phyloP scores from a whole-genome alignment of 1,140 invertebrate species.

The Dendroctonus ponderosae region DNA sequence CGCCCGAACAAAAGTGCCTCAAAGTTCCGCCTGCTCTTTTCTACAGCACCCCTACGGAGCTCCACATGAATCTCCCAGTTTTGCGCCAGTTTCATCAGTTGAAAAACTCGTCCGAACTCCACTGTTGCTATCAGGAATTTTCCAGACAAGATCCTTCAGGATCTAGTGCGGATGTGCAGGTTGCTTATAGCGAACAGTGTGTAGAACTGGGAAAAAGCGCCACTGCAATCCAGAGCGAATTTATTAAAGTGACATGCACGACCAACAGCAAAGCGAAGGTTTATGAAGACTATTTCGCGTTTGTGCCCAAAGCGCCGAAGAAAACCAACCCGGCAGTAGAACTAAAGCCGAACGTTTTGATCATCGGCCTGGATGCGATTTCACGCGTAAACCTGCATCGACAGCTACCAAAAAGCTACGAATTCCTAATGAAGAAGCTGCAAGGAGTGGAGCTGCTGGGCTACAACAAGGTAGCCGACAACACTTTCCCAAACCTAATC shows the following conservation, averaged over 20 bases:
- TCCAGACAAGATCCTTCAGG: conserved; percentile 54
- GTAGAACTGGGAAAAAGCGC: conserved; percentile 51
- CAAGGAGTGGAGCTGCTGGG: conserved; percentile 69
- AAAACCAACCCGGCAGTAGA: conserved; percentile 19
- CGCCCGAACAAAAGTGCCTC: conserved; percentile 47
- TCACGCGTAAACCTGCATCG: conserved; percentile 82
- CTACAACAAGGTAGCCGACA: conserved; percentile 81
- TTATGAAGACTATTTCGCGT: conserved; percentile 70
- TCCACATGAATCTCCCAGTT: conserved; percentile 55
- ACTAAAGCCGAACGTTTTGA: conserved; percentile 61
- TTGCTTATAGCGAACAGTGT: conserved; percentile 51
- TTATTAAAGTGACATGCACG: conserved; percentile 61
- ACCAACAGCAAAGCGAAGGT: conserved; percentile 51
- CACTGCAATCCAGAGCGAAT: conserved; percentile 56
- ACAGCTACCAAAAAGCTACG: conserved; percentile 72
- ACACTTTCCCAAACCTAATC: conserved; percentile 80
- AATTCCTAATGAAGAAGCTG: conserved; percentile 58
- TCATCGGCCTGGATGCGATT: conserved; percentile 84
- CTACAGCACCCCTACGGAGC: conserved; percentile 62
- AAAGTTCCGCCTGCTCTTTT: conserved; percentile 56
- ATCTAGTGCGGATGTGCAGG: conserved; percentile 49
- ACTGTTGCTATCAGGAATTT: conserved; percentile 66
- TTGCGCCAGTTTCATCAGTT: conserved; percentile 55
- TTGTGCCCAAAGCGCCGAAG: conserved; percentile 57
- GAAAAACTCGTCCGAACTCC: conserved; percentile 48